Evolutionary conservation across 2,888 invertebrate species (phyloP), one percentile per base, ranked within the genome.

Genomic region (Tyria jacobaeae): DNA sequence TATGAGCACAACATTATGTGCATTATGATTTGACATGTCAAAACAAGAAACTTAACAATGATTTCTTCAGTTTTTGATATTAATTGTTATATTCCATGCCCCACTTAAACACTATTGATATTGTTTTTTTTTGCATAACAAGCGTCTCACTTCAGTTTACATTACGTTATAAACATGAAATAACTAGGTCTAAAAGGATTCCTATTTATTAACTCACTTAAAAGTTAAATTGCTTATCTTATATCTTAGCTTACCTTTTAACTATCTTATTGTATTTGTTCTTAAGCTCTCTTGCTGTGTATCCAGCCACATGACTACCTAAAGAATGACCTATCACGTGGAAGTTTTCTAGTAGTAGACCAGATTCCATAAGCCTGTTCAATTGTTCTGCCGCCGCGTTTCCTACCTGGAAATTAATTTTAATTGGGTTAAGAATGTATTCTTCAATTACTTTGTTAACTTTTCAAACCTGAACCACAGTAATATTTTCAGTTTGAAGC

Each of bases 301-400:
- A 94, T 0, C 94, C 94, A 6, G 91, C 94, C 1, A 94, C 92
- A 64, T 94, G 94, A 66, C 94, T 92, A 25, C 94, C 94, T 1
- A 94, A 81, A 1, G 94, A 94, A 68, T 94, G 94, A 0, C 94
- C 94, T 41, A 94, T 88, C 0, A 94, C 71, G 71, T 94, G 94
- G 5, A 94, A 70, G 60, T 87, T 90, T 1, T 92, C 89, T 17
- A 88, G 57, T 0, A 74, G 68, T 1, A 94, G 75, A 2, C 94
- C 94, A 0, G 78, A 76, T 61, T 90, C 92, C 35, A 89, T 60
- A 21, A 94, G 71, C 31, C 83, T 86, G 73, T 89, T 86, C 3
- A 94, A 61, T 58, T 92, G 86, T 62, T 88, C 89, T 0, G 94
- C 94, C 3, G 88, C 79, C 25, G 84, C 88, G 44, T 81, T 78